These are phyloP conservation scores for Serranus cabrilla DNA, from an alignment of 2,797 vertebrate genomes.

Conservation along the genomic window DNA sequence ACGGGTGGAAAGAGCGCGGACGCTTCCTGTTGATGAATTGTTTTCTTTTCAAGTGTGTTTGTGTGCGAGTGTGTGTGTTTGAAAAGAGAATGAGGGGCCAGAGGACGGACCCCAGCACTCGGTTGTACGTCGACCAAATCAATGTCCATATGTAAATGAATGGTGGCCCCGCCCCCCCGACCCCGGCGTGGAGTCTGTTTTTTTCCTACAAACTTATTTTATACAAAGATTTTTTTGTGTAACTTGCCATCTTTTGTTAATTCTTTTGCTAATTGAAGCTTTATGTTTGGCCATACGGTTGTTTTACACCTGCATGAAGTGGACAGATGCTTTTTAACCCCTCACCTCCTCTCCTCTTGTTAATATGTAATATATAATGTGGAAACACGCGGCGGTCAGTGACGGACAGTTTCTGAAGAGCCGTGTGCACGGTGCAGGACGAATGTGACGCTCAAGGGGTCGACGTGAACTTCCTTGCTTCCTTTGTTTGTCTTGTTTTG, in stretches of 20 bases:
- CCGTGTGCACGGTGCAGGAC: constrained; percentile 86
- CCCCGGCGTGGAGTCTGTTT: constrained; percentile 75
- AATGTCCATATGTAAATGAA: constrained; percentile 98
- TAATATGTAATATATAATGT: constrained; percentile 86
- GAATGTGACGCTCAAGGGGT: constrained; percentile 84
- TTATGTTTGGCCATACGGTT: constrained; percentile 89
- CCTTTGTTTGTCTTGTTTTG: constrained; percentile 56
- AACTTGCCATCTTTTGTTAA: constrained; percentile 82
- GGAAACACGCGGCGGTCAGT: constrained; percentile 51
- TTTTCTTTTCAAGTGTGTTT: constrained; percentile 53
- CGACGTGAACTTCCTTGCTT: constrained; percentile 56
- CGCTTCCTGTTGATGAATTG: constrained; percentile 44
- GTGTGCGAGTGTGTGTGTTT: constrained; percentile 46
- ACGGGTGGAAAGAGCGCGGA: constrained; percentile 32
- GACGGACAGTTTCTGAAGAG: constrained; percentile 77
- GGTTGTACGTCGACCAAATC: constrained; percentile 96
- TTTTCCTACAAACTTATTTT: constrained; percentile 85
- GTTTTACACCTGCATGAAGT: constrained; percentile 92
- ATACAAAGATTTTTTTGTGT: constrained; percentile 89
- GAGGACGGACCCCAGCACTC: constrained; percentile 87
- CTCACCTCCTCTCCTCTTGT: constrained; percentile 81
- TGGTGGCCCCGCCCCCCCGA: constrained; percentile 23
- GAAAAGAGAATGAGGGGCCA: constrained; percentile 69
- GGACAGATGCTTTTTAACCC: constrained; percentile 80
- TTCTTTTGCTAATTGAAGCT: constrained; percentile 89